Conservation (phyloP, 2,888 invertebrate species). For the Rhimphoctona megacephalus region DNA sequence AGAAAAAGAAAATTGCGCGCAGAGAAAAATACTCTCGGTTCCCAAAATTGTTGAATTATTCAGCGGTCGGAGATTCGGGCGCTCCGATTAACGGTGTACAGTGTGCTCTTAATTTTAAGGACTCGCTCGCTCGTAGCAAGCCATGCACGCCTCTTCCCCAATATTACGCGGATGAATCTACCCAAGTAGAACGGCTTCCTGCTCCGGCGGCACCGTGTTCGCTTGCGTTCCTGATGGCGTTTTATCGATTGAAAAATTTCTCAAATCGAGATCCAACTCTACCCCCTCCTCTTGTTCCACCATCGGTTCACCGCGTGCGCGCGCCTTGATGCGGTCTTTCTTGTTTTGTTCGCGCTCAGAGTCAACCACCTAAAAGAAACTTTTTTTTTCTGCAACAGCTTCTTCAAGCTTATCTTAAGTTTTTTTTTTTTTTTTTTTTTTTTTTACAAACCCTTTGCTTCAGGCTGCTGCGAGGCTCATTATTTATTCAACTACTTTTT, state of each 20-base stretch:
- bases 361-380: slow-evolving; percentile 60
- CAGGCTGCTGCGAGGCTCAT: neutral
- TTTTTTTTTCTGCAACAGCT: neutral
- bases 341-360: neutral
- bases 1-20: neutral
- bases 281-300: slow-evolving; percentile 42
- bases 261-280: slow-evolving; percentile 12
- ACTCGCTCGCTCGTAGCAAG: neutral
- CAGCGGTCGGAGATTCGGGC: slow-evolving; percentile 50
- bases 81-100: slow-evolving; percentile 27
- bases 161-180: neutral
- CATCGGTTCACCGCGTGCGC: slow-evolving; percentile 36
- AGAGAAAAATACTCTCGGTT: slow-evolving; percentile 48
- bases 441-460: neutral
- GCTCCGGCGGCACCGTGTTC: too few species aligned
- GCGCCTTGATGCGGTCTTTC: slow-evolving; percentile 45
- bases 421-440: neutral
- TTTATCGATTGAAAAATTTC: too few species aligned
- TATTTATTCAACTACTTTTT: neutral
- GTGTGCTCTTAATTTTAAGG: neutral
- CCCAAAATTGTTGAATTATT: slow-evolving; percentile 69
- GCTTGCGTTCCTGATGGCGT: too few species aligned
- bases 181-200: neutral
- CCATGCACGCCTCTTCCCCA: neutral
- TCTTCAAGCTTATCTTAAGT: neutral